Evolutionary conservation across 1,140 invertebrate species (phyloP), one percentile per base, ranked within the genome.

Genomic region (Bombus polaris): DNA sequence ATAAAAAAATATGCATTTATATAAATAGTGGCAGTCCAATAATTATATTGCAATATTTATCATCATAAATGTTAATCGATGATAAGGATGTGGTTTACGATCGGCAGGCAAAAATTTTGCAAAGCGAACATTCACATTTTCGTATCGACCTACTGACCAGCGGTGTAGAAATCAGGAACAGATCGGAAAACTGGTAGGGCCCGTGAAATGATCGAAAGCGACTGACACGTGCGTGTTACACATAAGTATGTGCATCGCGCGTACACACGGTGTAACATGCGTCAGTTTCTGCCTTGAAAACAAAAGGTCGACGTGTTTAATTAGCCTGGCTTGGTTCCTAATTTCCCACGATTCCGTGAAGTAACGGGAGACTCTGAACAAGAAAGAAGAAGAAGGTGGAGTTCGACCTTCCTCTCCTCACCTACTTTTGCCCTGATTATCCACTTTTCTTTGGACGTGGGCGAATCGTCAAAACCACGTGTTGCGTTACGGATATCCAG

Each of bases 291-390:
- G 47, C 68, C 89, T 82, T 83, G 92, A 93, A 93, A 92, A 93
- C 92, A 93, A 90, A 93, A 93, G 90, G 87, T 86, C 88, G 85
- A 85, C 79, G 83, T 86, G 81, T 92, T 92, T 93, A 93, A 93
- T 93, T 93, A 93, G 80, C 73, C 77, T 83, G 80, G 66, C 83
- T 89, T 84, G 78, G 83, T 89, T 82, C 89, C 85, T 82, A 92
- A 93, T 90, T 93, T 93, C 93, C 88, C 93, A 93, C 92, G 92
- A 89, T 92, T 92, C 89, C 87, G 68, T 86, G 86, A 86, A 90
- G 79, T 92, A 91, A 92, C 92, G 90, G 92, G 87, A 91, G 47
- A 83, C 66, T 8, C 6, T 32, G 76, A 62, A 22, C 42, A 68
- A 68, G 62, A 66, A 75, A 28, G 71, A 80, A 84, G 79, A 85